phyloP scores from a whole-genome alignment of 2,113 vertebrate genomes.

The Agapornis roseicollis region DNA sequence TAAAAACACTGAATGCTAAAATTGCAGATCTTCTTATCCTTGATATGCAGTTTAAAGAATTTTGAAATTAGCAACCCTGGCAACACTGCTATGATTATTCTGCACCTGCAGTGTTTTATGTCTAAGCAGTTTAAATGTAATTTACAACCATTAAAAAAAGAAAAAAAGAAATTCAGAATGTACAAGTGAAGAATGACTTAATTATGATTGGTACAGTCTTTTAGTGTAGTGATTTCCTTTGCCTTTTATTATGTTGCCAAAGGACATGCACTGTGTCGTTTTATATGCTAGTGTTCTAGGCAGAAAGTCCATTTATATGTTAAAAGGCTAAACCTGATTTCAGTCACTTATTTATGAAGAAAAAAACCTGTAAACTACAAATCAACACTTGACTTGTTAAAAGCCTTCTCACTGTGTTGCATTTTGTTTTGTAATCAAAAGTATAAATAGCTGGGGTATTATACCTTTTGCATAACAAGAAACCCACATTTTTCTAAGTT shows the following conservation, averaged over 20 bases:
- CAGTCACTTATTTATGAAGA: not conserved
- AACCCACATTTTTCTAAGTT: not conserved
- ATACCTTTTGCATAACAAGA: not conserved
- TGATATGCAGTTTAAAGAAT: not conserved
- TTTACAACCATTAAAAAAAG: not conserved
- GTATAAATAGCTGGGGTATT: not conserved
- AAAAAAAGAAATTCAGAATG: not conserved
- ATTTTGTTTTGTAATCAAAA: not conserved
- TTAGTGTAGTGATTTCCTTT: not conserved
- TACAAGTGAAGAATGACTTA: not conserved
- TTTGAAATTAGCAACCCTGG: not conserved
- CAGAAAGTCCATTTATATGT: not conserved
- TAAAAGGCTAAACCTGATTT: not conserved
- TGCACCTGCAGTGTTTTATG: not conserved
- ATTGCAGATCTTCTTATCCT: not conserved
- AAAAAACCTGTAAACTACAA: not conserved
- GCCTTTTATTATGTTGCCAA: not conserved
- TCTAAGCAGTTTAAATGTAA: not conserved
- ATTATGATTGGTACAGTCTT: not conserved
- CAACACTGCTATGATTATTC: not conserved
- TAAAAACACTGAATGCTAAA: not conserved
- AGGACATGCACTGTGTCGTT: not conserved
- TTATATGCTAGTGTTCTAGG: not conserved
- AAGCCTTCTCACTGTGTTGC: not conserved
- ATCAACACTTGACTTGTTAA: not conserved